Conservation (phyloP, 2,888 invertebrate species). For the Agrilus cyanescens region DNA sequence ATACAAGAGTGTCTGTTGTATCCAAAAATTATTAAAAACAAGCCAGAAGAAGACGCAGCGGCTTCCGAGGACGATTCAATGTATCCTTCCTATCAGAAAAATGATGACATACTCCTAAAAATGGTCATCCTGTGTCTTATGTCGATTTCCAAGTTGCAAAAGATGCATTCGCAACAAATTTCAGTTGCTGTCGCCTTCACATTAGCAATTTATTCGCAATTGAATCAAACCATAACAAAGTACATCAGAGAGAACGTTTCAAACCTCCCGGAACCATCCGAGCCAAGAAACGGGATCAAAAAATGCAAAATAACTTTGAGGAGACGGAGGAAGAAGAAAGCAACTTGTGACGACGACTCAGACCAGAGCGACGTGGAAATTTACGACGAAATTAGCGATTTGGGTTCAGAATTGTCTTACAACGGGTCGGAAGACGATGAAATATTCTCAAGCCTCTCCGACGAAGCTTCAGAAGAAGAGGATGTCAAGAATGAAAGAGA, state of each 20-base stretch:
- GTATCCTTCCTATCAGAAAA: conserved; percentile 43
- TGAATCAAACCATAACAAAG: conserved; percentile 40
- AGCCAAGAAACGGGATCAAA: conserved; percentile 1
- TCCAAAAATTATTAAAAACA: conserved; percentile 31
- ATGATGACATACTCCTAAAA: conserved; percentile 65
- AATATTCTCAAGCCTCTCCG: neutral
- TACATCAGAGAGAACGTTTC: conserved; percentile 34
- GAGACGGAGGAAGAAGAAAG: conserved; percentile 8
- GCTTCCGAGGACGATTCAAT: conserved; percentile 42
- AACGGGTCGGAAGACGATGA: neutral
- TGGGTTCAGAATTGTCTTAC: too few relatives aligned
- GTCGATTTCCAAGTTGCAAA: conserved; percentile 64
- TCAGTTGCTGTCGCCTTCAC: conserved; percentile 77
- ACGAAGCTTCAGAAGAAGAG: conserved; percentile 7
- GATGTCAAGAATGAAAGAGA: conserved; percentile 7
- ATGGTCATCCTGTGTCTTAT: conserved; percentile 71
- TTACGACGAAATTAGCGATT: neutral
- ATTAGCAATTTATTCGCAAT: conserved; percentile 67
- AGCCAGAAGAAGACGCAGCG: conserved; percentile 37
- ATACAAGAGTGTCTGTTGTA: conserved; percentile 59
- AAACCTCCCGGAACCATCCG: conserved; percentile 30
- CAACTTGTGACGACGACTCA: conserved; percentile 12
- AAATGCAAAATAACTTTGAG: conserved; percentile 8
- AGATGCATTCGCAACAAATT: conserved; percentile 61
- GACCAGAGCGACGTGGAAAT: conserved; percentile 8